Evolutionary conservation across 2,113 vertebrate genomes (phyloP).

Genomic region (Perognathus longimembris): DNA sequence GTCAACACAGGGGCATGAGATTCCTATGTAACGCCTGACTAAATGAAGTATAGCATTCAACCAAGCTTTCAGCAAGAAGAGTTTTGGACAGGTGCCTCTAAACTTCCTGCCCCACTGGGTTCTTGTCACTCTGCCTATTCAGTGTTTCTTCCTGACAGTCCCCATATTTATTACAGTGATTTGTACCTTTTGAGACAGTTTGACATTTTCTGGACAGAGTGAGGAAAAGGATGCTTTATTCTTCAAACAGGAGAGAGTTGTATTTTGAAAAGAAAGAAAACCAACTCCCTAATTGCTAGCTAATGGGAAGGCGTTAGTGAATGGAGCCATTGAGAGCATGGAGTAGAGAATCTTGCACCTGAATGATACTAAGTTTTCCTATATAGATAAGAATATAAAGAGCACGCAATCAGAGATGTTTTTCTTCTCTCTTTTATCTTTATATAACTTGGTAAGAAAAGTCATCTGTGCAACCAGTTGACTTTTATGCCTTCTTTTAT

Average conservation of each 20-base stretch:
- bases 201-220: conserved; percentile 69
- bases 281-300: conserved; percentile 24
- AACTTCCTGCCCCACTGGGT: conserved; percentile 10
- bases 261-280: conserved; percentile 11
- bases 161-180: conserved; percentile 32
- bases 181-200: neutral
- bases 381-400: conserved; percentile 44
- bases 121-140: conserved; percentile 47
- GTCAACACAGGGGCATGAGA: conserved; percentile 42
- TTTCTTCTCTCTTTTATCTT: neutral
- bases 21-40: conserved; percentile 65
- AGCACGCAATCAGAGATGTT: neutral
- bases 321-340: conserved; percentile 3
- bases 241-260: conserved; percentile 44
- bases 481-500: neutral
- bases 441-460: neutral
- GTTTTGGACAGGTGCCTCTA: neutral
- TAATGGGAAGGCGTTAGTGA: conserved; percentile 14
- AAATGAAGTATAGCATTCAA: conserved; percentile 64
- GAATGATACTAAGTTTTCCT: conserved; percentile 46
- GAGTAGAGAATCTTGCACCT: neutral
- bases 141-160: conserved; percentile 43
- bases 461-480: neutral
- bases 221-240: conserved; percentile 40
- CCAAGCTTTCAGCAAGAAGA: conserved; percentile 22